Evolutionary conservation across 2,888 invertebrate genomes (phyloP).

Genomic region (Andrena fulva): DNA sequence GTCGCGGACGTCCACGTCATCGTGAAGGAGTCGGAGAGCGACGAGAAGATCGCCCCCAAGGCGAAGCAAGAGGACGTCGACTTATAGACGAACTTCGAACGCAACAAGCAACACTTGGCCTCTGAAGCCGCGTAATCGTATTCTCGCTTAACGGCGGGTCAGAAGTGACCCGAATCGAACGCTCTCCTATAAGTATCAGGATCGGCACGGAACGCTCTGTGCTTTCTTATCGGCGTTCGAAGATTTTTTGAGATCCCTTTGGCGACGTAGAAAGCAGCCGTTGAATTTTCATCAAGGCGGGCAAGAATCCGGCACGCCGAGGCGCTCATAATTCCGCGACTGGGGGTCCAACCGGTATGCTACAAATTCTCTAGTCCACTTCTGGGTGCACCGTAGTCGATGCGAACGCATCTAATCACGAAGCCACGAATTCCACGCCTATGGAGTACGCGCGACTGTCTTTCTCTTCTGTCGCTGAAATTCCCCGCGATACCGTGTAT

Average conservation of each 20-base stretch:
- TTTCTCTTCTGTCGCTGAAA: too few relatives aligned
- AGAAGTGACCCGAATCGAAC: too few relatives aligned
- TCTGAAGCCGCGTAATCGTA: too few relatives aligned
- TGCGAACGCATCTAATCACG: conserved; percentile 14
- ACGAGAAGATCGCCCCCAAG: conserved; percentile 75
- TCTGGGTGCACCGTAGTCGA: conserved; percentile 30
- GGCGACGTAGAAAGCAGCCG: not conserved
- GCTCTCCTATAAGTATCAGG: too few relatives aligned
- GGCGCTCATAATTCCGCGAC: not conserved
- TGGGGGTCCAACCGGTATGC: not conserved
- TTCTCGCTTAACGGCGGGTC: too few relatives aligned
- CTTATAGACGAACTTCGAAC: conserved; percentile 66
- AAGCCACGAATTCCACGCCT: conserved; percentile 16
- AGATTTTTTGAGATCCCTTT: not conserved
- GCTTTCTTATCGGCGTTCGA: too few relatives aligned
- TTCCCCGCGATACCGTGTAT: too few relatives aligned
- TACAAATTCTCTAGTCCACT: not conserved
- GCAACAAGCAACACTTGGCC: too few relatives aligned
- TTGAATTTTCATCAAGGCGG: not conserved
- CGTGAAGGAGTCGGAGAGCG: conserved; percentile 70
- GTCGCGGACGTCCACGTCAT: conserved; percentile 80
- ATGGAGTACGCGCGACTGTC: too few relatives aligned
- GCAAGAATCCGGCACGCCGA: not conserved
- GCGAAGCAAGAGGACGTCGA: conserved; percentile 80
- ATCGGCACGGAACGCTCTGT: too few relatives aligned